Evolutionary conservation across 2,888 invertebrate genomes (phyloP).

Genomic region (Neoaliturus tenellus): DNA sequence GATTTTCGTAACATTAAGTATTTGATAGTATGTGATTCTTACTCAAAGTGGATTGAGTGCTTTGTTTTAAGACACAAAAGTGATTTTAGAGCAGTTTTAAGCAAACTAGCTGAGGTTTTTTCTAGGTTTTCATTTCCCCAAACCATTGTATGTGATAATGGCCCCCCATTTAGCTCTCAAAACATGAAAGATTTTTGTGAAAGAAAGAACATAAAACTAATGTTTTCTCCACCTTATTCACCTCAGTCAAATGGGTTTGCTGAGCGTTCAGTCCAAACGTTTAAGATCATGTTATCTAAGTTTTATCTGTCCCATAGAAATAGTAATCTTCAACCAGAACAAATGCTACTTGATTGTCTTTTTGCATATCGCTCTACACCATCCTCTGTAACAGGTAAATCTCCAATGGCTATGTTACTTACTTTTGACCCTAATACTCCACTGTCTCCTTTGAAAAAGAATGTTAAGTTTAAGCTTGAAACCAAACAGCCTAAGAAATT

Average conservation of each 20-base stretch:
- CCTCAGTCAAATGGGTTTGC: background rate
- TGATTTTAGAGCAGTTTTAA: slow-evolving; percentile 21
- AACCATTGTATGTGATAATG: slow-evolving; percentile 21
- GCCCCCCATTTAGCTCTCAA: background rate
- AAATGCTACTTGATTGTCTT: slow-evolving; percentile 3
- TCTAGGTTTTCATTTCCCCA: background rate
- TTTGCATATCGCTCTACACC: background rate
- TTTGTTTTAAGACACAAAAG: background rate
- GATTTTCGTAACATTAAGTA: background rate
- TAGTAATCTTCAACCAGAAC: background rate
- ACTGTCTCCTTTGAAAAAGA: slow-evolving; percentile 13
- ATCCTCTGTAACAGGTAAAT: slow-evolving; percentile 48
- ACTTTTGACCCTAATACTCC: slow-evolving; percentile 14
- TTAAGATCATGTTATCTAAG: background rate
- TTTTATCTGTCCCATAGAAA: background rate
- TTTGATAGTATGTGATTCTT: background rate
- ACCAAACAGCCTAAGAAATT: background rate
- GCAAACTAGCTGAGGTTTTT: slow-evolving; percentile 3
- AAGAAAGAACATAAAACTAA: background rate
- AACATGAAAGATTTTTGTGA: background rate
- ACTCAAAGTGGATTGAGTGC: background rate
- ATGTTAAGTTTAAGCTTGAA: background rate
- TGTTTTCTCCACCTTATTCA: slow-evolving; percentile 42
- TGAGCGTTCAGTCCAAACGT: background rate
- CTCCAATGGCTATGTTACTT: slow-evolving; percentile 45